A percentile compares a stretch with the other conserved stretches of the same genome.
phyloP scores from a whole-genome alignment of 2,113 vertebrate species.

The Oriolus oriolus region DNA sequence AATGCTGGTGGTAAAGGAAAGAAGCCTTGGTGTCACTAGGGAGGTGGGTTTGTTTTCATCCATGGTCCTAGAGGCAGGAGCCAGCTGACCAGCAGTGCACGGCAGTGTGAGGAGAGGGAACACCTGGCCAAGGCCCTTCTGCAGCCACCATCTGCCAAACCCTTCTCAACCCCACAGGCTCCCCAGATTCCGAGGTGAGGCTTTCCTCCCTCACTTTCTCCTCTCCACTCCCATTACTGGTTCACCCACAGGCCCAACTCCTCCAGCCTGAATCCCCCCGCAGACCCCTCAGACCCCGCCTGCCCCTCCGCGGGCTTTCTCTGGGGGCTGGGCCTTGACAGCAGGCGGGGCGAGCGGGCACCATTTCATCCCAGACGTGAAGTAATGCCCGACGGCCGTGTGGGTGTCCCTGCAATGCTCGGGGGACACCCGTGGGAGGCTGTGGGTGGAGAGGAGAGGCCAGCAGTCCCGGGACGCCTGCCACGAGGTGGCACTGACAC shows the following conservation, averaged over 20 bases:
- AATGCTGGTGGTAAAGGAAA: neutral
- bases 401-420: fast-evolving
- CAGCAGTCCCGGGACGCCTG: neutral
- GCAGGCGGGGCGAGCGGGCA: neutral
- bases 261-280: neutral
- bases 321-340: neutral
- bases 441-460: neutral
- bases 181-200: neutral
- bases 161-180: neutral
- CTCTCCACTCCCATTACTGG: neutral
- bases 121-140: neutral
- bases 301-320: neutral
- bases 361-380: fast-evolving
- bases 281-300: neutral
- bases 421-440: neutral
- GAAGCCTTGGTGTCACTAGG: neutral
- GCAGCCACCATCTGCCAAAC: neutral
- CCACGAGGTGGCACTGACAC: conserved; percentile 18
- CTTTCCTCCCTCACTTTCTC: neutral
- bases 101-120: neutral
- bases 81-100: neutral
- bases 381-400: fast-evolving
- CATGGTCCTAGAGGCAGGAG: neutral
- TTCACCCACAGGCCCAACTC: neutral
- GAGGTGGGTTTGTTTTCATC: neutral